phyloP scores from a whole-genome alignment of 2,888 invertebrate genomes.

The Drymonia ruficornis region DNA sequence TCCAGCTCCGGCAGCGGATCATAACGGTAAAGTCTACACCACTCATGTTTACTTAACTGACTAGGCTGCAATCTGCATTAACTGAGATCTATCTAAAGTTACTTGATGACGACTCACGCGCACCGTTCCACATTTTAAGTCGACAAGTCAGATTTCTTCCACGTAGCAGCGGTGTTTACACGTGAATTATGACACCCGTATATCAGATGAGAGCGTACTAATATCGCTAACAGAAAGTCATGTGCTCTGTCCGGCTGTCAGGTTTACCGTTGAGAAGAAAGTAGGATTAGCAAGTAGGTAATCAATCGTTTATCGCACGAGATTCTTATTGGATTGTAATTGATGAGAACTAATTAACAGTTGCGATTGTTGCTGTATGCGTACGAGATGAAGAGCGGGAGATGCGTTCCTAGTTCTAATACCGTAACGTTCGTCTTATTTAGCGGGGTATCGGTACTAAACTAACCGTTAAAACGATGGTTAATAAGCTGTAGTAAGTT shows the following conservation, averaged over 20 bases:
- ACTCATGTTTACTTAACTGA: slow-evolving; percentile 72
- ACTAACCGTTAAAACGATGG: too few species aligned
- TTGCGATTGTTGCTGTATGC: slow-evolving; percentile 26
- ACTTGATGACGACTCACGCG: slow-evolving; percentile 40
- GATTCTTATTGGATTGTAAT: slow-evolving; percentile 68
- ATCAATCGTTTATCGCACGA: slow-evolving; percentile 34
- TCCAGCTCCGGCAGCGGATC: slow-evolving; percentile 66
- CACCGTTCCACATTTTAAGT: slow-evolving; percentile 59
- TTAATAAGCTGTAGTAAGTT: too few species aligned
- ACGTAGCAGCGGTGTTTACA: slow-evolving; percentile 77
- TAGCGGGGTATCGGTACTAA: neutral
- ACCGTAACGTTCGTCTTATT: neutral
- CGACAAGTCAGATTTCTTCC: slow-evolving; percentile 60
- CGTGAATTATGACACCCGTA: slow-evolving; percentile 74
- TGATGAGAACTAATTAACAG: slow-evolving; percentile 33
- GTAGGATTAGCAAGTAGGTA: slow-evolving; percentile 56
- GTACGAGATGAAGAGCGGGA: neutral
- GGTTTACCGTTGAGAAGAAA: slow-evolving; percentile 77
- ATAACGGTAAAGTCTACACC: slow-evolving; percentile 80
- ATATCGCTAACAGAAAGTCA: neutral
- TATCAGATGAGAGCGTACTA: slow-evolving; percentile 42
- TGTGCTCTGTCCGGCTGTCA: slow-evolving; percentile 34
- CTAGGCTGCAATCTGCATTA: slow-evolving; percentile 7
- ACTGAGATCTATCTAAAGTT: slow-evolving; percentile 11
- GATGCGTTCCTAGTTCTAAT: neutral